Conservation (phyloP, 2,797 vertebrate species). For the Paedocypris micromegethes region DNA sequence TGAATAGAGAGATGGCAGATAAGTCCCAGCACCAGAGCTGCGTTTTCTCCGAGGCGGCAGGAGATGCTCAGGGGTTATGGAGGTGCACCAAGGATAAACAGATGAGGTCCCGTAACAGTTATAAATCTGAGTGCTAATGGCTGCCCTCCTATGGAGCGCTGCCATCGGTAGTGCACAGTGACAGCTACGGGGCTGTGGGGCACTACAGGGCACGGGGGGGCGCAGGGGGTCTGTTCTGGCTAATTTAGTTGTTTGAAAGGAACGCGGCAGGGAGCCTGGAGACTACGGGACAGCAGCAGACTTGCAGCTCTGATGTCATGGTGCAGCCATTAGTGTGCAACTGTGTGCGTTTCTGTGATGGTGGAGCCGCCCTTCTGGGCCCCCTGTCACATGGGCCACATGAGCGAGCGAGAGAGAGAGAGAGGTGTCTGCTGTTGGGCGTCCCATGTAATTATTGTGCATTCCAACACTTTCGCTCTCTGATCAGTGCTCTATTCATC, state of each 20-base stretch:
- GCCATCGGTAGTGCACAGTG: slow-evolving; percentile 52
- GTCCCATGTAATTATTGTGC: slow-evolving; percentile 40
- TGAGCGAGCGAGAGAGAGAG: slow-evolving; percentile 22
- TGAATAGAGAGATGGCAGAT: slow-evolving; percentile 8
- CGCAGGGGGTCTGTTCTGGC: slow-evolving; percentile 60
- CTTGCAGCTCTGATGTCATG: slow-evolving; percentile 45
- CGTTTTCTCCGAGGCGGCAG: slow-evolving; percentile 31
- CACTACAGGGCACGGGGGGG: slow-evolving; percentile 36
- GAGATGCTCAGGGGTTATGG: slow-evolving; percentile 43
- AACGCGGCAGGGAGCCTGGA: slow-evolving; percentile 55
- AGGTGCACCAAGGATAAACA: slow-evolving; percentile 55
- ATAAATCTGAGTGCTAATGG: slow-evolving; percentile 60
- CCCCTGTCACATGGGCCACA: slow-evolving; percentile 33
- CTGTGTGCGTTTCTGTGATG: slow-evolving; percentile 21
- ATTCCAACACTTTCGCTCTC: slow-evolving; percentile 36
- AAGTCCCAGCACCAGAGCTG: not conserved
- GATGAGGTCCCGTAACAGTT: slow-evolving; percentile 50
- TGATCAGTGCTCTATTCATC: not conserved
- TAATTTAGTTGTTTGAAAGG: slow-evolving; percentile 58
- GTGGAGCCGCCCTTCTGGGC: slow-evolving; percentile 35
- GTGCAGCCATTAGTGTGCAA: slow-evolving; percentile 42
- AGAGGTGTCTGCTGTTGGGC: slow-evolving; percentile 27
- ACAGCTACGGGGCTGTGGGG: slow-evolving; percentile 49
- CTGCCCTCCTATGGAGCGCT: slow-evolving; percentile 51
- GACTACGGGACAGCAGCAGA: slow-evolving; percentile 46